Percentiles rank a stretch among this genome's conserved stretches.
Conservation (phyloP, 2,797 vertebrate species). For the Kryptopterus vitreolus region DNA sequence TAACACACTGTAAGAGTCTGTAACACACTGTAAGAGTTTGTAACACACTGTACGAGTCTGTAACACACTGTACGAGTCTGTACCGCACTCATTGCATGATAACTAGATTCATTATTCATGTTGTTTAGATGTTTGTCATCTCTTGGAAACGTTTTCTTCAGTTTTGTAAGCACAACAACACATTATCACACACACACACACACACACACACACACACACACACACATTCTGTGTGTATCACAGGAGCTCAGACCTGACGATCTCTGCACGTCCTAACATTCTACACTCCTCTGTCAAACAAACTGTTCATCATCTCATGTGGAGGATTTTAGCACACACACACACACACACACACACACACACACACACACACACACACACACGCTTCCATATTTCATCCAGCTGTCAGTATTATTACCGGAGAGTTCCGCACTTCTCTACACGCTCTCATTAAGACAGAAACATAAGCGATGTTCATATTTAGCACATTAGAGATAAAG, state of each 20-base stretch:
- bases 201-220: no score
- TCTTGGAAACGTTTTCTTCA: no score
- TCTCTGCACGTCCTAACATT: neutral
- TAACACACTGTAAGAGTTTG: no score
- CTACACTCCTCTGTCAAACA: neutral
- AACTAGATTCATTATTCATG: no score
- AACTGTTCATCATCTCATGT: neutral
- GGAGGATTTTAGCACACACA: neutral
- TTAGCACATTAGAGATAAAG: neutral
- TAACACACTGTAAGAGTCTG: no score
- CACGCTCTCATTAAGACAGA: neutral
- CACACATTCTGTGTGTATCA: neutral
- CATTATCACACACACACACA: no score
- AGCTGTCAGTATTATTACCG: neutral
- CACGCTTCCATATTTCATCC: neutral
- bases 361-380: conserved; percentile 2
- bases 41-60: no score
- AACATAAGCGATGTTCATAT: neutral
- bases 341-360: no score
- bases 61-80: no score
- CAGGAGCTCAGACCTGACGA: neutral
- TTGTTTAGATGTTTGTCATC: no score
- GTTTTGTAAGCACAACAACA: no score
- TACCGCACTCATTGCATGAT: no score
- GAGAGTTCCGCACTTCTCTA: neutral